Percentiles rank a stretch among this genome's conserved stretches.
These are phyloP conservation scores for Spea bombifrons DNA, from an alignment of 2,113 vertebrate species.

Conservation along the genomic window DNA sequence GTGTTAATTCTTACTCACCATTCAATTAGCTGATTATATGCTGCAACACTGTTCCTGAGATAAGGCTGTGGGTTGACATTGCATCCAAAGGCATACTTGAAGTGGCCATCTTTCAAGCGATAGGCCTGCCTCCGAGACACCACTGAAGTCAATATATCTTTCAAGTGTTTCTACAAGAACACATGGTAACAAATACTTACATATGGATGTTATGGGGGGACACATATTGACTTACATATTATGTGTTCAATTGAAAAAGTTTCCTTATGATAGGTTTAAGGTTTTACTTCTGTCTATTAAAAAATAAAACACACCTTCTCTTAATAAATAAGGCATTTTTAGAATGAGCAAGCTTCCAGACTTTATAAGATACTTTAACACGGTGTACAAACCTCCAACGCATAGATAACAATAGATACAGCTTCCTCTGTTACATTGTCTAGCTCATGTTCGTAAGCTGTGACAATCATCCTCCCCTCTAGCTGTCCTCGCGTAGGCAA, in stretches of 20 bases:
- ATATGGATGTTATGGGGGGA: too few relatives aligned
- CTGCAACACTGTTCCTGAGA: slow-evolving; percentile 89
- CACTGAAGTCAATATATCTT: slow-evolving; percentile 88
- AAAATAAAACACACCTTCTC: too few relatives aligned
- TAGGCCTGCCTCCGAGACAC: slow-evolving; percentile 89
- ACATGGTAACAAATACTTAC: too few relatives aligned
- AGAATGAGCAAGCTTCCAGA: too few relatives aligned
- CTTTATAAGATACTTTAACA: too few relatives aligned
- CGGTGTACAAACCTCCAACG: slow-evolving; percentile 79
- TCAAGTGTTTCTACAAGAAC: slow-evolving; percentile 83
- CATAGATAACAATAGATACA: slow-evolving; percentile 76
- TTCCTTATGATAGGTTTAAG: neutral
- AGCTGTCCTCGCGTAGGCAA: slow-evolving; percentile 89
- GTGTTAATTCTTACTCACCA: slow-evolving; percentile 63
- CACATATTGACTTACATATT: too few relatives aligned
- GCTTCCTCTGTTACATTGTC: slow-evolving; percentile 92
- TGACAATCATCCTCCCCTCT: slow-evolving; percentile 95
- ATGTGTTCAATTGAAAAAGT: too few relatives aligned
- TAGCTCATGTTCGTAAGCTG: slow-evolving; percentile 88
- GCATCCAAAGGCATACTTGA: slow-evolving; percentile 90
- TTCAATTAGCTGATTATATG: slow-evolving; percentile 84
- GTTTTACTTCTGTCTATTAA: too few relatives aligned
- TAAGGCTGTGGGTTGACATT: slow-evolving; percentile 89
- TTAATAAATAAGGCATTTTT: too few relatives aligned
- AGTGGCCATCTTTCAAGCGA: slow-evolving; percentile 84